Base-by-base conservation (phyloP, 1,140 invertebrate species). In the Aphaenogaster rudis region DNA sequence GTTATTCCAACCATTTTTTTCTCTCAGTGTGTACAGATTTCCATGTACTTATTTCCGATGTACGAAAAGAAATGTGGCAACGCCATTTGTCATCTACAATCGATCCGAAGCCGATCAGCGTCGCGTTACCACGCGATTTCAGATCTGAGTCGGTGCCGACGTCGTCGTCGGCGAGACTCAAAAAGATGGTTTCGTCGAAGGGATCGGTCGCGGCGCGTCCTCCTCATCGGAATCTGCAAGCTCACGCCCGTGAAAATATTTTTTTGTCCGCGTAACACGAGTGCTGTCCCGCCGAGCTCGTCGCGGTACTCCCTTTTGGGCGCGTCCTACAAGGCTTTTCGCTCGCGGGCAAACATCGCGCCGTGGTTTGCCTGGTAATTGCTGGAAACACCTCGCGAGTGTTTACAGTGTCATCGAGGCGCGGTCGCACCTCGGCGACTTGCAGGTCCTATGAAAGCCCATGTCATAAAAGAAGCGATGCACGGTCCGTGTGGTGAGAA, bases 371-470 rank as follows among this genome's bases (percentile, higher is more conserved):
- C 82, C 88, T 88, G 87, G 93, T 94, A 94, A 94, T 94, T 94
- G 93, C 93, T 93, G 91, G 90, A 94, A 94, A 94, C 94, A 94
- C 91, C 90, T 61, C 9, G 42, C 90, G 87, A 94, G 92, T 94
- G 92, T 94, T 94, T 94, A 93, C 93, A 93, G 89, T 94, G 93
- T 94, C 93, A 94, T 94, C 91, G 91, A 93, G 88, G 92, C 78
- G 28, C 80, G 78, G 90, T 93, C 93, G 93, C 93, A 94, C 93
- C 93, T 94, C 88, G 82, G 21, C 28, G 66, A 50, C 42, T 52
- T 79, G 39, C 76, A 78, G 85, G 76, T 84, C 74, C 86, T 88
- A 88, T 63, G 85, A 72, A 82, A 84, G 66, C 59, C 69, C 80
- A 50, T 17, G 66, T 74, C 69, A 63, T 42, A 13, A 50, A 74